A percentile compares a stretch with the other conserved stretches of the same genome.
phyloP scores from a whole-genome alignment of 2,888 invertebrate species.

The Branchellion lobata region DNA sequence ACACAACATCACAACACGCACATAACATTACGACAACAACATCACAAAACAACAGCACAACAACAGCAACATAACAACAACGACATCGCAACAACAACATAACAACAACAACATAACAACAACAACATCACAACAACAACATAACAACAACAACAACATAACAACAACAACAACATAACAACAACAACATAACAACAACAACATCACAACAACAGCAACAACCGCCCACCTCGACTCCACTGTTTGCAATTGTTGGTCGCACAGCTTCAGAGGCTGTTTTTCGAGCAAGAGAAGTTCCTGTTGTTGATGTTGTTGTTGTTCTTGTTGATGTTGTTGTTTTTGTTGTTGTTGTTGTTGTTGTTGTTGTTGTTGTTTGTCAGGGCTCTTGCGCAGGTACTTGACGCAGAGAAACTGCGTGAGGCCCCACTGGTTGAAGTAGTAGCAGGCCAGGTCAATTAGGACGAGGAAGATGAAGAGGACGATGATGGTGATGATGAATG shows the following conservation, averaged over 20 bases:
- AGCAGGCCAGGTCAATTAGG: constrained; percentile 79
- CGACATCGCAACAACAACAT: no score
- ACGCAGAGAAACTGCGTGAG: constrained; percentile 60
- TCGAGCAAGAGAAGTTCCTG: not conserved
- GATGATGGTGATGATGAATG: constrained; percentile 81
- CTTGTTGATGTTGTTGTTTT: not conserved
- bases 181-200: no score
- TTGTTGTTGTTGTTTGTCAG: constrained; percentile 49
- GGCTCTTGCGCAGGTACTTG: constrained; percentile 47
- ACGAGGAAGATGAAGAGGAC: constrained; percentile 74
- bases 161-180: no score
- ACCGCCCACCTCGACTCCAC: constrained; percentile 29
- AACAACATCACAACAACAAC: no score
- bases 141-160: no score
- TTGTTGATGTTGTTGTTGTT: constrained; percentile 47
- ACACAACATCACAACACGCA: no score
- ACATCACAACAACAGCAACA: no score
- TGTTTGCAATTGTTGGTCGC: constrained; percentile 36
- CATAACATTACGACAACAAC: no score
- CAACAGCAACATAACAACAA: no score
- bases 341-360: not conserved
- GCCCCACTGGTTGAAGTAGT: constrained; percentile 69
- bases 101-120: no score
- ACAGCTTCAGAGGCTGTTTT: not conserved
- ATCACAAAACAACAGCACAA: no score